Conservation (phyloP, 2,888 invertebrate genomes). For the Cyclophora albipunctata region DNA sequence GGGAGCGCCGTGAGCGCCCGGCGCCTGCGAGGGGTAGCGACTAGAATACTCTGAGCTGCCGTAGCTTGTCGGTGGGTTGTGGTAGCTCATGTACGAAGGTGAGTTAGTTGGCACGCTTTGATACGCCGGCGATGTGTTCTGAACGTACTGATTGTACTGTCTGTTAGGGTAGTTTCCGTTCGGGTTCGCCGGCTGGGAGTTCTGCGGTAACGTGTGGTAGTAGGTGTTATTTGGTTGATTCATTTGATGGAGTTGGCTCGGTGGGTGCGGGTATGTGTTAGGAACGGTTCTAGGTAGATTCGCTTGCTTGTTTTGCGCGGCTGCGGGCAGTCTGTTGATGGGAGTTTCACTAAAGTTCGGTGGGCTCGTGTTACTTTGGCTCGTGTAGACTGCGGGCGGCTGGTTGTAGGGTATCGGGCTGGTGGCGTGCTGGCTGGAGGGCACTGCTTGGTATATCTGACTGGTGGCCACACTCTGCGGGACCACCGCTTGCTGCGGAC, state of each 20-base stretch:
- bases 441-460: conserved; percentile 58
- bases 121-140: conserved; percentile 52
- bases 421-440: conserved; percentile 41
- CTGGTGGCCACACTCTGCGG: conserved; percentile 38
- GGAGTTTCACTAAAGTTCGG: conserved; percentile 62
- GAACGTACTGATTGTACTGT: conserved; percentile 28
- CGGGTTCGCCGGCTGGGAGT: conserved; percentile 33
- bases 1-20: conserved; percentile 60
- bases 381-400: conserved; percentile 50
- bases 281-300: conserved; percentile 49
- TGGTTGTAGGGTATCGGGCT: conserved; percentile 60
- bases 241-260: conserved; percentile 48
- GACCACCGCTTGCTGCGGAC: conserved; percentile 36
- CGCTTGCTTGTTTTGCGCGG: conserved; percentile 50
- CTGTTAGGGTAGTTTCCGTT: conserved; percentile 36
- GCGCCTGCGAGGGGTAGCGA: conserved; percentile 69
- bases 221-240: conserved; percentile 58
- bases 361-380: conserved; percentile 53
- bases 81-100: conserved; percentile 63
- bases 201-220: conserved; percentile 58
- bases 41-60: conserved; percentile 67
- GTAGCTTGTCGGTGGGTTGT: conserved; percentile 70
- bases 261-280: conserved; percentile 55
- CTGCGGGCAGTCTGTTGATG: conserved; percentile 58
- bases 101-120: conserved; percentile 67